Evolutionary conservation across 2,888 invertebrate genomes (phyloP), one percentile per base, ranked within the genome.

Genomic region (Microplitis manilae): DNA sequence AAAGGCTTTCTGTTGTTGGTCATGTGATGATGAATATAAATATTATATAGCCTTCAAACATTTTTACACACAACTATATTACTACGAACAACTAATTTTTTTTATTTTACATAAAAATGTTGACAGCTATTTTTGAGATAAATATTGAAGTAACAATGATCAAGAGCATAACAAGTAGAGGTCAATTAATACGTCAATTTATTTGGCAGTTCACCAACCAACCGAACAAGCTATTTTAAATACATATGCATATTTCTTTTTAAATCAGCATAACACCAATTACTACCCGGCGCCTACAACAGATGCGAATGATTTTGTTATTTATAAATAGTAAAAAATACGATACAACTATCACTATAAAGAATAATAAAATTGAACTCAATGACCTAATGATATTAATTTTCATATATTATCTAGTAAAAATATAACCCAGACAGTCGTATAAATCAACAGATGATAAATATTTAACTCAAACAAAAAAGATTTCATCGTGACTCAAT

Each of bases 161-260:
- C 50, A 50, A 8, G 50, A 50, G 8, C 50, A 50, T 13, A 13
- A 5, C 50, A 13, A 50, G 20, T 70, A 69, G 41, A 65, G 67
- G 60, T 73, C 73, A 73, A 67, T 20, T 50, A 20, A 50, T 50
- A 67, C 73, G 67, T 38, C 59, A 59, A 67, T 67, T 41, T 67
- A 50, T 67, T 50, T 73, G 73, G 73, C 73, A 59, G 20, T 38
- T 17, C 13, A 67, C 59, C 73, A 73, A 64, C 62, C 73, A 73
- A 64, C 62, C 13, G 20, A 50, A 40, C 62, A 64, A 15, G 8
- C 40, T 40, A 15, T 40, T 38, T 50, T 50, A 50, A 50, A 50
- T 50, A 15, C 13, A 72, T 62, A n/a, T 62, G 62, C 64, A 67
- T 73, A 38, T 67, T 50, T 73, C 73, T 40, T 30, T 17, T 59